A percentile compares a stretch with the other conserved stretches of the same genome.
These are phyloP conservation scores for Siphamia tubifer DNA, from an alignment of 2,113 vertebrate genomes.

Conservation along the genomic window DNA sequence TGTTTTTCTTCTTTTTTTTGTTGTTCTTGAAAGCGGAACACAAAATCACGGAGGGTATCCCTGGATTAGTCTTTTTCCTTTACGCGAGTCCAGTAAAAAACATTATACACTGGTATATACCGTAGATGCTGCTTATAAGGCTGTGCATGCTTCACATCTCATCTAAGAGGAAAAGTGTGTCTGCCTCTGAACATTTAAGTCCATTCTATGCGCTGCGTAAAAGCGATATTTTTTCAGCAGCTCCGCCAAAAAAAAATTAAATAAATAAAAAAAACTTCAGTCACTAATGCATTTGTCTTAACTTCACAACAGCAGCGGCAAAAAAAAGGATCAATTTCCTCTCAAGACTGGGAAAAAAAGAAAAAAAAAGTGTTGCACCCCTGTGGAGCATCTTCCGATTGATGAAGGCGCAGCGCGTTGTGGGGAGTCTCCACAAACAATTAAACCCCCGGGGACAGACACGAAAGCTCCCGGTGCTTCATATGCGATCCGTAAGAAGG, in stretches of 20 bases:
- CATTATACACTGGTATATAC: neutral
- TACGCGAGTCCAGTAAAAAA: conserved; percentile 39
- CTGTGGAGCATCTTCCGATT: neutral
- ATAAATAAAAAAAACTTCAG: too few species aligned
- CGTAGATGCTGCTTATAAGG: neutral
- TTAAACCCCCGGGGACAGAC: neutral
- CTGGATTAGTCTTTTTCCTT: conserved; percentile 8
- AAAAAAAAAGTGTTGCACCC: neutral
- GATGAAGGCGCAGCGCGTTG: neutral
- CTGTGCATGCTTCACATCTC: neutral
- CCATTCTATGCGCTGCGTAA: neutral
- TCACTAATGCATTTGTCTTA: neutral
- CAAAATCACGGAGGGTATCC: neutral
- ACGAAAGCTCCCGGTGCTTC: neutral
- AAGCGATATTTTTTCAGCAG: neutral
- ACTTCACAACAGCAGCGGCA: neutral
- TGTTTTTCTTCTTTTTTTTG: neutral
- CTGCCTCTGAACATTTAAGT: neutral
- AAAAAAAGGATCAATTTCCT: too few species aligned
- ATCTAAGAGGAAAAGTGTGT: neutral
- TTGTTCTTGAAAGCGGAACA: neutral
- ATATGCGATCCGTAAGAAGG: neutral
- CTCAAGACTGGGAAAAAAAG: too few species aligned
- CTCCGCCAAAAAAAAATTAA: too few species aligned
- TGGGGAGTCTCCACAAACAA: neutral